Evolutionary conservation across 2,797 vertebrate genomes (phyloP).

Genomic region (Arnoldichthys spilopterus): DNA sequence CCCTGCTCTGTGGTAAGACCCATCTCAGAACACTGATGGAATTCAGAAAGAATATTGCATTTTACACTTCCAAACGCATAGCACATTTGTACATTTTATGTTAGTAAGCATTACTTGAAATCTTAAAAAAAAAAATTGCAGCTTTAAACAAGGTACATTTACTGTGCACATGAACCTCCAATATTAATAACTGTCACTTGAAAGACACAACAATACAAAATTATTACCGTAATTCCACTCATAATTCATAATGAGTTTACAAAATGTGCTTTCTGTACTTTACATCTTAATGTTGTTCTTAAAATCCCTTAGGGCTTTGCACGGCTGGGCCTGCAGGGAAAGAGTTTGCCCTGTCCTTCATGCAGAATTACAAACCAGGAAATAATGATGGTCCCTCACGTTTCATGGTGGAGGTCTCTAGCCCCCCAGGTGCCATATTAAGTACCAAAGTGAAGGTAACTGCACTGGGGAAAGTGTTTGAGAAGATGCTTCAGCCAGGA

Average conservation of each 20-base stretch:
- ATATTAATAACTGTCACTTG: no score
- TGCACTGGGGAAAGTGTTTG: slow-evolving; percentile 44
- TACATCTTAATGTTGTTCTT: neutral
- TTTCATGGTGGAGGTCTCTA: slow-evolving; percentile 63
- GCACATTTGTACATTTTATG: no score
- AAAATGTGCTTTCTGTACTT: neutral
- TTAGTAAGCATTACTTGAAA: no score
- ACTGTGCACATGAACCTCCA: no score
- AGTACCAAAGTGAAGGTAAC: slow-evolving; percentile 64
- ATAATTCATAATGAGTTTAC: neutral
- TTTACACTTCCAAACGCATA: no score
- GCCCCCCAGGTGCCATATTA: slow-evolving; percentile 49
- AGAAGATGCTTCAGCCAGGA: slow-evolving; percentile 55
- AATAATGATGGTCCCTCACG: slow-evolving; percentile 3
- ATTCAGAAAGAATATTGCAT: neutral
- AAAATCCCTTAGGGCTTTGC: slow-evolving; percentile 46
- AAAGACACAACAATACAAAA: no score
- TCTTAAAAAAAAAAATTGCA: no score
- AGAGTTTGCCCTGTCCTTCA: slow-evolving; percentile 73
- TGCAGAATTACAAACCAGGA: slow-evolving; percentile 65
- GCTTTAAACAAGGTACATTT: no score
- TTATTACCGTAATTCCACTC: no score
- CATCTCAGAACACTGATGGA: neutral
- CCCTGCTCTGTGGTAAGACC: slow-evolving; percentile 44
- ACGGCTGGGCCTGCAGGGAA: slow-evolving; percentile 52